A percentile compares a stretch with the other conserved stretches of the same genome.
These are phyloP conservation scores for Reticulitermes speratus DNA, from an alignment of 1,140 invertebrate species.

Conservation along the genomic window DNA sequence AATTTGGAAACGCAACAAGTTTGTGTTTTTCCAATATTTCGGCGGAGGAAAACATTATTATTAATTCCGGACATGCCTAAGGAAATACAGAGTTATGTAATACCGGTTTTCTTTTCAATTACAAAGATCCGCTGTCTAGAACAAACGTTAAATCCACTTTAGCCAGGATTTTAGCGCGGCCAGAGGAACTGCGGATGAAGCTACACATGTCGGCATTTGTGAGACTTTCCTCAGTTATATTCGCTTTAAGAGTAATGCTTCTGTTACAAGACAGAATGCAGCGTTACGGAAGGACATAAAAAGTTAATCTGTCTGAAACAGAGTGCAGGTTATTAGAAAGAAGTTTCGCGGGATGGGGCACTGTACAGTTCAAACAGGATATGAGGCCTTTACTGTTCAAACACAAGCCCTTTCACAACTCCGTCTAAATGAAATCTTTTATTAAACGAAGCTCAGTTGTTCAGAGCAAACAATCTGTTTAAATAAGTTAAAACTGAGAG, in stretches of 20 bases:
- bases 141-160: neutral
- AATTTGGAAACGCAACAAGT: too few relatives aligned
- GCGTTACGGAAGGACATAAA: neutral
- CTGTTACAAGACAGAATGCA: neutral
- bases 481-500: slow-evolving; percentile 7
- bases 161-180: neutral
- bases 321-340: slow-evolving; percentile 1
- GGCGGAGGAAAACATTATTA: too few relatives aligned
- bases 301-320: neutral
- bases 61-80: too few relatives aligned
- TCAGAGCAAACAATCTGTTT: neutral
- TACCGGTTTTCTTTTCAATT: neutral
- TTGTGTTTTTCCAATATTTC: too few relatives aligned
- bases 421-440: slow-evolving; percentile 17
- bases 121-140: neutral
- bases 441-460: slow-evolving; percentile 5
- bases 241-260: neutral
- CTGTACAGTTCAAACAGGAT: neutral
- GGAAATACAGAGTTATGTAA: too few relatives aligned
- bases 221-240: neutral
- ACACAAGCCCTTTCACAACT: neutral
- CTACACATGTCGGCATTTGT: neutral
- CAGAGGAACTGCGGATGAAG: neutral
- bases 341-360: neutral
- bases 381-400: neutral